phyloP scores from a whole-genome alignment of 92 coral and sea anemone species.

The Zoanthus gigantus region DNA sequence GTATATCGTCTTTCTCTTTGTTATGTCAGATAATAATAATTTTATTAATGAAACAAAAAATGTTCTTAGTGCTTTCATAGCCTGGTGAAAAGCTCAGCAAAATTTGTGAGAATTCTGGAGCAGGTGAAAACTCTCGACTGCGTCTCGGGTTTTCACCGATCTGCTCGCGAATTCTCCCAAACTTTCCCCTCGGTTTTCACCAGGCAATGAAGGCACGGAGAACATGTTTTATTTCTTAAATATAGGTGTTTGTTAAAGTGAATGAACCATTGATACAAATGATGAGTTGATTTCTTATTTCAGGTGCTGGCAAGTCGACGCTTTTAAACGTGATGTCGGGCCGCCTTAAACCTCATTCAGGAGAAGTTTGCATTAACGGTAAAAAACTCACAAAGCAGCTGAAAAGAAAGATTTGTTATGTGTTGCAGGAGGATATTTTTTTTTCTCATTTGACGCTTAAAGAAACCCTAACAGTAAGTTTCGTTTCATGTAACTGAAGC shows the following conservation, averaged over 20 bases:
- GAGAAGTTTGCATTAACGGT: constrained; percentile 93
- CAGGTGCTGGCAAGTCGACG: constrained; percentile 96
- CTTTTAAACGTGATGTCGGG: constrained; percentile 91
- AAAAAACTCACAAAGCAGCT: constrained; percentile 76
- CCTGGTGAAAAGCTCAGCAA: too few species aligned
- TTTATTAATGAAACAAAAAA: too few species aligned
- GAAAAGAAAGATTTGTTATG: constrained; percentile 90
- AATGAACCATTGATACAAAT: neutral
- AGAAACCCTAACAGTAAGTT: constrained; percentile 89
- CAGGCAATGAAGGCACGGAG: too few species aligned
- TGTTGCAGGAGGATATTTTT: constrained; percentile 94
- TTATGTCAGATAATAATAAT: too few species aligned
- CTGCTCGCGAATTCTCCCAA: too few species aligned
- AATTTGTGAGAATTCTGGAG: neutral
- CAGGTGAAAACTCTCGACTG: too few species aligned
- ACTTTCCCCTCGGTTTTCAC: too few species aligned
- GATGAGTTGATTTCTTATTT: neutral
- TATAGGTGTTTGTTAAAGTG: neutral
- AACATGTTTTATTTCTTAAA: too few species aligned
- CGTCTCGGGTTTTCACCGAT: too few species aligned
- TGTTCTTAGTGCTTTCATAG: too few species aligned
- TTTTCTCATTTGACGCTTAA: constrained; percentile 85
- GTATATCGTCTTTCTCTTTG: too few species aligned
- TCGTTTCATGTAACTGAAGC: neutral
- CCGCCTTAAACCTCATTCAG: constrained; percentile 74